Percentiles rank a stretch among this genome's conserved stretches.
Conservation (phyloP, 2,797 vertebrate genomes). For the Halcyon chelicuti region DNA sequence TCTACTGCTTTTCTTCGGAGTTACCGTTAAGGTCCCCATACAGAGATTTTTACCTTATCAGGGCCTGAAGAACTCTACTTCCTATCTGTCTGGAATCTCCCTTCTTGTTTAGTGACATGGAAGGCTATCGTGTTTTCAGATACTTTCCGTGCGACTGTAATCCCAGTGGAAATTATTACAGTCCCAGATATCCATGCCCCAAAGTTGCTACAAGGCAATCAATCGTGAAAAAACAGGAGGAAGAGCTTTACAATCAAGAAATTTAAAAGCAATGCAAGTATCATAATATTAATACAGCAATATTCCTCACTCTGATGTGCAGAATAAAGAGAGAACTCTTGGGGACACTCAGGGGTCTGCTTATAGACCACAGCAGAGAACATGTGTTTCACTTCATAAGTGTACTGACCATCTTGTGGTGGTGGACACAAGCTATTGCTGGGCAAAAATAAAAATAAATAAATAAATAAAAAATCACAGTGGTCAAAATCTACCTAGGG, state of each 20-base stretch:
- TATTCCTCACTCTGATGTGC: neutral
- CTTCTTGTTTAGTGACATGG: neutral
- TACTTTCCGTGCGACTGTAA: neutral
- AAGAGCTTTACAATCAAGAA: neutral
- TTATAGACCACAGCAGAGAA: neutral
- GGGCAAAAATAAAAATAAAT: neutral
- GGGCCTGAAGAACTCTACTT: neutral
- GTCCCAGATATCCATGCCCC: neutral
- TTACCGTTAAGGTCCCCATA: neutral
- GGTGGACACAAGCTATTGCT: neutral
- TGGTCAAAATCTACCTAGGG: neutral
- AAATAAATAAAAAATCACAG: neutral
- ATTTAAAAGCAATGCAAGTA: neutral
- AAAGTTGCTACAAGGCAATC: neutral
- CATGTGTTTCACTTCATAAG: neutral
- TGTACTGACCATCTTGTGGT: neutral
- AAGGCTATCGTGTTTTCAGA: neutral
- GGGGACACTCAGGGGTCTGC: neutral
- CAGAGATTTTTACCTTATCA: neutral
- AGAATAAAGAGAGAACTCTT: neutral
- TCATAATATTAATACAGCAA: neutral
- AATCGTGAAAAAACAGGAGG: neutral
- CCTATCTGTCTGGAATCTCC: neutral
- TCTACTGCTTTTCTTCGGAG: neutral
- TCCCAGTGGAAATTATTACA: neutral